Evolutionary conservation across 1,140 invertebrate genomes (phyloP), one percentile per base, ranked within the genome.

Genomic region (Diploscapter pachys): DNA sequence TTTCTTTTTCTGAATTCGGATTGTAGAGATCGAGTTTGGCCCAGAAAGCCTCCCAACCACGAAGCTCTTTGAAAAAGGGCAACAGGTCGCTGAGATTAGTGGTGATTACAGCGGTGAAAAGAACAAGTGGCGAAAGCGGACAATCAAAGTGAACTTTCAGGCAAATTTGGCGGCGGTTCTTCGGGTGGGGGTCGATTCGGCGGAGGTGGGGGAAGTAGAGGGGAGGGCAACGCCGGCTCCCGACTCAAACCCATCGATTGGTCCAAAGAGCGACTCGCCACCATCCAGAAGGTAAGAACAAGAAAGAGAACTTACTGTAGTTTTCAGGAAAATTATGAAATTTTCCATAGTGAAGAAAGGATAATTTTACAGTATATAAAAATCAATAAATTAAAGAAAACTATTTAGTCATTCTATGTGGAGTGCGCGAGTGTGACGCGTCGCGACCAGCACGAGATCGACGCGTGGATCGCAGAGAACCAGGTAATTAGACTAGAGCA

Each of bases 371-470:
- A 31, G 31, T 31, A 31, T 31, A 31, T 31, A 31, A 31, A 31
- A 31, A 31, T 31, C 31, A 31, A 31, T 31, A 31, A 31, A 31
- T 1, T 31, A 31, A 31, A 31, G 31, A 31, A 31, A 31, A 1
- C 0, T 31, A 31, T 31, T 31, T 31, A 31, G 31, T 31, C 31
- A 31, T 78, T 86, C 56, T 85, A 85, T 69, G 65, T 72, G 50
- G 83, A 85, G 57, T 71, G 81, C 69, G 75, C 81, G 9, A 63
- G 73, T 5, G 84, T 85, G 11, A 74, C 80, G 4, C 78, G 75
- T 11, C 78, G 82, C 51, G 63, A 71, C 31, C 71, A 82, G 55
- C 69, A 62, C 9, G 83, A 85, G 65, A 77, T 86, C 48, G 73
- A 82, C 61, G 50, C 80, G 48, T 84, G 82, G 71, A 66, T 83